Conservation (phyloP, 92 coral and sea anemone species). For the Bergia puertoricense region DNA sequence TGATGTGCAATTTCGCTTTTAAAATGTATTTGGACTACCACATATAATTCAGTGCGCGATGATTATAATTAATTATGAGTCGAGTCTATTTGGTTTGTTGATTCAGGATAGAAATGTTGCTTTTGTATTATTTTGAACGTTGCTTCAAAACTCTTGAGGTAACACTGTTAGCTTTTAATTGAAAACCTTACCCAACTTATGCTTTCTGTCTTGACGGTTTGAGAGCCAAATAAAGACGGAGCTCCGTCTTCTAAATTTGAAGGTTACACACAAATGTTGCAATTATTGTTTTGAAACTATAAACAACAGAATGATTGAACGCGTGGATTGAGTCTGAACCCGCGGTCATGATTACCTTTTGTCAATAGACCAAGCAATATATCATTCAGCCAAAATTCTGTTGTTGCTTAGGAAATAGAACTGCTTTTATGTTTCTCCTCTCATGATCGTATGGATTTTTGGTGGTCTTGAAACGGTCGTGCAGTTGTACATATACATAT, state of each 20-base stretch:
- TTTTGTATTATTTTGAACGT: not conserved
- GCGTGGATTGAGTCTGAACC: not conserved
- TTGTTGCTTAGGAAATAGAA: not conserved
- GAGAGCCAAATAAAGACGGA: not conserved
- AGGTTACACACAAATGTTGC: not conserved
- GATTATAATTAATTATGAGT: not conserved
- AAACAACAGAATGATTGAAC: not conserved
- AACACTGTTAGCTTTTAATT: not conserved
- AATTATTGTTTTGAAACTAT: constrained; percentile 9
- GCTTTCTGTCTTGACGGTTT: not conserved
- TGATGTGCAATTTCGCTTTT: not conserved
- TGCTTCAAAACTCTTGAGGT: not conserved
- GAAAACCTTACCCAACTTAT: not conserved
- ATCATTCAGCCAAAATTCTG: not conserved
- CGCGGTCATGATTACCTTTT: not conserved
- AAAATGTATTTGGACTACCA: not conserved
- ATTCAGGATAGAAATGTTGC: constrained; percentile 12
- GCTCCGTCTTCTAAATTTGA: not conserved
- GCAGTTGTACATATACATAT: not conserved
- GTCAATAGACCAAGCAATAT: not conserved
- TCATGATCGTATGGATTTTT: not conserved
- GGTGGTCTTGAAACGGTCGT: not conserved
- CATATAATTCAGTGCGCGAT: not conserved
- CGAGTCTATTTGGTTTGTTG: constrained; percentile 14
- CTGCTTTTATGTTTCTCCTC: not conserved